Conservation (phyloP, 1,140 invertebrate genomes). For the Kradibia gibbosae region DNA sequence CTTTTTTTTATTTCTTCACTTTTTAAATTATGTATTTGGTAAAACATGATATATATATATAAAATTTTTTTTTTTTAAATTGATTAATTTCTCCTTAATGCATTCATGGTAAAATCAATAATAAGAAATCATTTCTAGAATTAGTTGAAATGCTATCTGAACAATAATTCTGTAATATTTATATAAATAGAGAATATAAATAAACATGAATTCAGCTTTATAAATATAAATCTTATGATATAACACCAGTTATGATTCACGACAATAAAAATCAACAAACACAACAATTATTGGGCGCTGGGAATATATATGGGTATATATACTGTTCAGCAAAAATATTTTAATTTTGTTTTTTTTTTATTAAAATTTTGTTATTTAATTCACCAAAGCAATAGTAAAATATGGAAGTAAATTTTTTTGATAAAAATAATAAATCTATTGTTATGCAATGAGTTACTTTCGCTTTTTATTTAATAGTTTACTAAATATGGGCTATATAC, state of each 20-base stretch:
- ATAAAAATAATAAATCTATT: too few relatives aligned
- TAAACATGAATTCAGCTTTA: conserved; percentile 52
- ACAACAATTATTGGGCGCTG: conserved; percentile 51
- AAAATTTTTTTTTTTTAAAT: too few relatives aligned
- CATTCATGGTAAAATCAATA: conserved; percentile 49
- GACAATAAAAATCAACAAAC: conserved; percentile 62
- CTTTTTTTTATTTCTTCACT: too few relatives aligned
- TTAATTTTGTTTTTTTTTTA: conserved; percentile 26
- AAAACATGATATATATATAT: too few relatives aligned
- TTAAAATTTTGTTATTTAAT: too few relatives aligned
- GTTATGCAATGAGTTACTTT: too few relatives aligned
- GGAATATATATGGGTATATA: conserved; percentile 35
- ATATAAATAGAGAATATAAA: conserved; percentile 57
- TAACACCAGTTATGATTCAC: conserved; percentile 63
- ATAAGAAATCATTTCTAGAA: conserved; percentile 59
- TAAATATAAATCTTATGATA: conserved; percentile 56
- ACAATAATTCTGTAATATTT: conserved; percentile 72
- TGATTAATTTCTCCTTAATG: too few relatives aligned
- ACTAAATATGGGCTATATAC: too few relatives aligned
- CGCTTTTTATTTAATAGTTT: too few relatives aligned
- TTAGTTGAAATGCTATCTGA: conserved; percentile 73
- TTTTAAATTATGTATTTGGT: too few relatives aligned
- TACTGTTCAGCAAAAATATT: conserved; percentile 13
- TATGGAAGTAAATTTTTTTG: too few relatives aligned
- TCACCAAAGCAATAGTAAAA: too few relatives aligned